These are phyloP conservation scores for Eretmocerus hayati DNA, from an alignment of 2,888 invertebrate genomes.

Conservation along the genomic window DNA sequence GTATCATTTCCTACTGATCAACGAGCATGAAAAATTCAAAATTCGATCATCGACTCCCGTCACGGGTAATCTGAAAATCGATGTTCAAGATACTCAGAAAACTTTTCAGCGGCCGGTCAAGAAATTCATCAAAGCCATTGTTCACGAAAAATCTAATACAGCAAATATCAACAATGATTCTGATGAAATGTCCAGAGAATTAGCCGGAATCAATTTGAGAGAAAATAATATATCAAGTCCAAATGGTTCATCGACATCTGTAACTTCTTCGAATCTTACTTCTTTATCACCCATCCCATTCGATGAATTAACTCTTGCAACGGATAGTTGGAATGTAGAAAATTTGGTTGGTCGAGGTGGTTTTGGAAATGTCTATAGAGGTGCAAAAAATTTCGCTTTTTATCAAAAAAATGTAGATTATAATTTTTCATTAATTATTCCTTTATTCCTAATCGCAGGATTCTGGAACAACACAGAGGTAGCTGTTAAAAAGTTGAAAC, in stretches of 20 bases:
- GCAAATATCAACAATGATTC: neutral
- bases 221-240: neutral
- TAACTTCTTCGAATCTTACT: neutral
- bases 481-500: constrained; percentile 77
- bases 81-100: neutral
- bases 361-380: neutral
- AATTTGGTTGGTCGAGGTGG: neutral
- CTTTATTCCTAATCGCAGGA: neutral
- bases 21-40: neutral
- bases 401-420: neutral
- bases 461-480: constrained; percentile 78
- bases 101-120: neutral
- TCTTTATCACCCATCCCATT: neutral
- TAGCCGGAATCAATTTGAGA: no score
- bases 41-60: neutral
- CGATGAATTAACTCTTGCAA: neutral
- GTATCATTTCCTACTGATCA: neutral
- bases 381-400: neutral
- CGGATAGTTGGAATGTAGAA: neutral
- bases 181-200: neutral
- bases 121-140: neutral
- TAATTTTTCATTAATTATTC: no score
- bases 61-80: neutral
- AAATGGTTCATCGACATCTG: neutral
- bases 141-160: neutral